Percentiles rank a stretch among this genome's conserved stretches.
phyloP scores from a whole-genome alignment of 2,888 invertebrate genomes.

The Fragum sueziense region DNA sequence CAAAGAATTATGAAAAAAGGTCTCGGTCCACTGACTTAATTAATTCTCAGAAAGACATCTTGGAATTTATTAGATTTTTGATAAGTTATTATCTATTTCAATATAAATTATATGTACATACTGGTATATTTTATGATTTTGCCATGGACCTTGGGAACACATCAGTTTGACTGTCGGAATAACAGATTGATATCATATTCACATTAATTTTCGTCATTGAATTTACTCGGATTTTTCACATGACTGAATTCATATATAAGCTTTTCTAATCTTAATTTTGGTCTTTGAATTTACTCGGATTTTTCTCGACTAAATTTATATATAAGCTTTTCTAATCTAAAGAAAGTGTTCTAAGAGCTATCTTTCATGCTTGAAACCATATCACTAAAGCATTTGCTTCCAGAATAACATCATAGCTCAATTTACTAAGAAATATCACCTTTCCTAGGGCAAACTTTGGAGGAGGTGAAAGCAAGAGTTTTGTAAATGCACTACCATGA shows the following conservation, averaged over 20 bases:
- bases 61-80: no score
- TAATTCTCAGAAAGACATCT: no score
- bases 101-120: background rate
- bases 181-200: background rate
- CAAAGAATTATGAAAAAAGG: no score
- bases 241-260: background rate
- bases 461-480: no score
- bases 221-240: background rate
- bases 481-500: no score
- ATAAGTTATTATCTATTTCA: no score
- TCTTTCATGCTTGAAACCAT: background rate
- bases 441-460: no score
- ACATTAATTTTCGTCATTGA: background rate
- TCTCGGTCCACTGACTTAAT: no score
- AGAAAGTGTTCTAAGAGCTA: background rate
- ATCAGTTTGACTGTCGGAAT: background rate
- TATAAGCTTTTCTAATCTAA: background rate
- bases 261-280: background rate
- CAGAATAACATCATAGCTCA: no score
- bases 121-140: background rate
- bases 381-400: no score
- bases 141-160: background rate
- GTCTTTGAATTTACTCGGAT: background rate
- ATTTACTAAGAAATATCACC: no score
- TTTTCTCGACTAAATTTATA: background rate